Percentiles rank a stretch among this genome's conserved stretches.
Conservation (phyloP, 2,797 vertebrate species). For the Acanthiza pusilla region DNA sequence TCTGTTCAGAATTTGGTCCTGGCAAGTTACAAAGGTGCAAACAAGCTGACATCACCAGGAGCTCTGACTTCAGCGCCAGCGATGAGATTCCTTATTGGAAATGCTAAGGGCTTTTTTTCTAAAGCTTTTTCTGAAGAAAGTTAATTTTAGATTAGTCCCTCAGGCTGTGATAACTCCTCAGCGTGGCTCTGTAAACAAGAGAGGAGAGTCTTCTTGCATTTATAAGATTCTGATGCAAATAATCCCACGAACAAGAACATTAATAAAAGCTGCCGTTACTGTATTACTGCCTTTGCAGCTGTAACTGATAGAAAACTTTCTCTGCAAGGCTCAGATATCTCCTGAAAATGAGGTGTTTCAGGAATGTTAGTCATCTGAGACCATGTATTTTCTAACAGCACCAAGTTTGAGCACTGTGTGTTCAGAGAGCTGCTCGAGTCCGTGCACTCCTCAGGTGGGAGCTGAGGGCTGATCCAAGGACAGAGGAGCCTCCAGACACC, state of each 20-base stretch:
- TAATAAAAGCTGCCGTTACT: constrained; percentile 16
- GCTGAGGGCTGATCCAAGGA: neutral
- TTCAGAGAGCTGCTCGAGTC: neutral
- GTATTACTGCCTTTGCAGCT: constrained; percentile 30
- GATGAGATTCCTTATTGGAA: constrained; percentile 49
- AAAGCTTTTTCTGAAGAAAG: constrained; percentile 64
- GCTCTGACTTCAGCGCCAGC: constrained; percentile 28
- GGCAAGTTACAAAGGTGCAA: constrained; percentile 57
- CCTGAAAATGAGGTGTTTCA: constrained; percentile 19
- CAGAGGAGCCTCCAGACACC: neutral
- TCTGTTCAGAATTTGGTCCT: constrained; percentile 41
- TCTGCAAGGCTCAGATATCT: constrained; percentile 13
- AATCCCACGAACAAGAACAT: constrained; percentile 40
- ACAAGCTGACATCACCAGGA: constrained; percentile 60
- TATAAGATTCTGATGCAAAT: constrained; percentile 55
- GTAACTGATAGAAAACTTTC: constrained; percentile 55
- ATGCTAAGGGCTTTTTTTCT: constrained; percentile 41
- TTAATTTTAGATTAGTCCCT: constrained; percentile 64
- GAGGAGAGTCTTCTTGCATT: constrained; percentile 52
- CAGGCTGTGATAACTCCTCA: constrained; percentile 65
- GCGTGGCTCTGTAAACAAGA: constrained; percentile 67
- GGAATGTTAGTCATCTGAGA: constrained; percentile 39
- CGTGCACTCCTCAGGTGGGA: neutral
- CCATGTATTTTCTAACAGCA: constrained; percentile 35
- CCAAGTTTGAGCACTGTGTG: neutral